Evolutionary conservation across 1,140 invertebrate genomes (phyloP).

Genomic region (Lepidurus arcticus): DNA sequence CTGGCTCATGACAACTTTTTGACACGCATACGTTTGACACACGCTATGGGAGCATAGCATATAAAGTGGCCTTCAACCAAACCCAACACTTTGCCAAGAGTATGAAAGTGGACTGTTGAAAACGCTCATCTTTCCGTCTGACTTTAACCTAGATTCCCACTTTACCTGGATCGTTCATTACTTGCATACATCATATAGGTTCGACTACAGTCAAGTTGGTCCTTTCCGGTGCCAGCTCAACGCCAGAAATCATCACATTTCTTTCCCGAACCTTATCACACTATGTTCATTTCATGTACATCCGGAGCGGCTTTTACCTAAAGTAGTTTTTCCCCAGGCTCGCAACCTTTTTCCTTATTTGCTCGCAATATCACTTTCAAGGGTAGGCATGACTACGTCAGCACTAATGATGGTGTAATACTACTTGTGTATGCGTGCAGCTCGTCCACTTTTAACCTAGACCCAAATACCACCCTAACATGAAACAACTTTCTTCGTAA

Average conservation of each 20-base stretch:
- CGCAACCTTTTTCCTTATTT: neutral
- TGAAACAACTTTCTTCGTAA: neutral
- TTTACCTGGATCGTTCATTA: too few relatives aligned
- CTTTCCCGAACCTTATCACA: too few relatives aligned
- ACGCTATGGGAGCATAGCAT: neutral
- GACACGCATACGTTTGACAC: neutral
- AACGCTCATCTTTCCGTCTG: too few relatives aligned
- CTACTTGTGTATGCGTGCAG: neutral
- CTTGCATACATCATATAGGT: too few relatives aligned
- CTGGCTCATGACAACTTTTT: slow-evolving; percentile 6
- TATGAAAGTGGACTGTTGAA: too few relatives aligned
- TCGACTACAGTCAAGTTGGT: too few relatives aligned
- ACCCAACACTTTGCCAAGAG: neutral
- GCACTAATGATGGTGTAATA: neutral
- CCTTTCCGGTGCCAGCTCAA: too few relatives aligned
- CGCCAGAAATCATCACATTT: too few relatives aligned
- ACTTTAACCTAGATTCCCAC: too few relatives aligned
- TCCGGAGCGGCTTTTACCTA: neutral
- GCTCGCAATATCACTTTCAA: slow-evolving; percentile 13
- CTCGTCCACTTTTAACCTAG: neutral
- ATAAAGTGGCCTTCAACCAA: neutral
- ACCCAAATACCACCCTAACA: neutral
- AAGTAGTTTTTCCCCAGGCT: neutral
- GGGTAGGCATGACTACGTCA: neutral
- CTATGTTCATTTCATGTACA: neutral